Percentiles rank a stretch among this genome's conserved stretches.
Evolutionary conservation across 2,113 vertebrate species (phyloP).

Genomic region (Arenaria interpres): DNA sequence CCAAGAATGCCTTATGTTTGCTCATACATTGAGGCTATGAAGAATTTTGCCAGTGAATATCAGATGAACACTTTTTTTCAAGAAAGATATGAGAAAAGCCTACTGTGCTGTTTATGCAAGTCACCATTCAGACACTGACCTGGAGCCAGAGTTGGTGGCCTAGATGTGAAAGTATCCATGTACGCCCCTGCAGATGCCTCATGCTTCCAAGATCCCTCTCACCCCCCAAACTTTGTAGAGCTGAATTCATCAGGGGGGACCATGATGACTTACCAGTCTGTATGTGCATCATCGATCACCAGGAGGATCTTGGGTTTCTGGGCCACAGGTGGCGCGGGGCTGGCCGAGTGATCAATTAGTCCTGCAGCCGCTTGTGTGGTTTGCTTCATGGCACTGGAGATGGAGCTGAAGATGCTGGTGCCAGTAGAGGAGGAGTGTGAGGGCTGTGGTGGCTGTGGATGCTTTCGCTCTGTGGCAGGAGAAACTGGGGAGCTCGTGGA

Average conservation of each 20-base stretch:
- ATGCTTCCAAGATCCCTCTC: not conserved
- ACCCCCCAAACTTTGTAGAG: too few species aligned
- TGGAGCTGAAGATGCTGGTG: slow-evolving; percentile 90
- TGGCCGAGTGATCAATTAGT: slow-evolving; percentile 73
- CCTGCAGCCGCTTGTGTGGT: slow-evolving; percentile 76
- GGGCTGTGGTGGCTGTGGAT: slow-evolving; percentile 72
- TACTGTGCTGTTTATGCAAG: not conserved
- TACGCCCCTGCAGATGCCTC: rapidly evolving
- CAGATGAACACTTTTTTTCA: not conserved
- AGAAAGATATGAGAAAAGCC: not conserved
- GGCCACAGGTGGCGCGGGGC: slow-evolving; percentile 48
- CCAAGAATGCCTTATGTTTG: not conserved
- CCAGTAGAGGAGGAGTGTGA: slow-evolving; percentile 63
- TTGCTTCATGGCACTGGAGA: slow-evolving; percentile 92
- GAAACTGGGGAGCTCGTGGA: slow-evolving; percentile 86
- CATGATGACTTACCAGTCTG: slow-evolving; percentile 85
- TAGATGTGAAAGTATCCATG: not conserved
- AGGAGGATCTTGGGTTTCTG: slow-evolving; percentile 90
- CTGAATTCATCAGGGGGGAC: not conserved
- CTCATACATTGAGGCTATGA: not conserved
- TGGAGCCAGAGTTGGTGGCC: not conserved
- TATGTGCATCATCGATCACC: slow-evolving; percentile 90
- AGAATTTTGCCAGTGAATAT: not conserved
- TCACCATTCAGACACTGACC: not conserved
- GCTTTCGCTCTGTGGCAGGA: slow-evolving; percentile 85